These are phyloP conservation scores for Columba livia DNA, from an alignment of 2,113 vertebrate genomes.

Conservation along the genomic window DNA sequence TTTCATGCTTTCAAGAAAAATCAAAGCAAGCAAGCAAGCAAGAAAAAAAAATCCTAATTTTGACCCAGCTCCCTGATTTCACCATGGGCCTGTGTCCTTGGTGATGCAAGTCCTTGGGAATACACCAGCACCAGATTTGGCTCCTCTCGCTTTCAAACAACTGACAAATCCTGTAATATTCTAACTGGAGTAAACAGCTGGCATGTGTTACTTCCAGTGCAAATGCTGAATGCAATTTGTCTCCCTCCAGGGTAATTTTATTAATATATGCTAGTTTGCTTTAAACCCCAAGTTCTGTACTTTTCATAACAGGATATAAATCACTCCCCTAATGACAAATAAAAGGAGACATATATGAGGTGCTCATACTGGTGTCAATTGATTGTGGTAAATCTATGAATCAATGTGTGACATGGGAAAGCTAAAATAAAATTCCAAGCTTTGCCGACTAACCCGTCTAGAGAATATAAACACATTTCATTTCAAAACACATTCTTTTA, in stretches of 20 bases:
- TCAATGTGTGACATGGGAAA: conserved; percentile 47
- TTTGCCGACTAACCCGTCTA: not conserved
- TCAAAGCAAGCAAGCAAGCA: conserved; percentile 6
- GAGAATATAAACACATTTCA: not conserved
- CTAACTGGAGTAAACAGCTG: conserved; percentile 19
- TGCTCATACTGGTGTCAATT: conserved; percentile 76
- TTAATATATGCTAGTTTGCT: conserved; percentile 16
- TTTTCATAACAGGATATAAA: conserved; percentile 64
- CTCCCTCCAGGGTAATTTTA: conserved; percentile 16
- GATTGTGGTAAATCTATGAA: conserved; percentile 60
- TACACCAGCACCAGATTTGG: not conserved
- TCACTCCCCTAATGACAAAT: conserved; percentile 48
- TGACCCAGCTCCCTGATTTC: not conserved
- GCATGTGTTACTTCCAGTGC: not conserved
- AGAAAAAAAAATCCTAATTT: not conserved
- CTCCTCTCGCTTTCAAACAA: not conserved
- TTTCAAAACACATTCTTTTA: conserved; percentile 31
- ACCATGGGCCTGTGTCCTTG: not conserved
- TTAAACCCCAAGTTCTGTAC: not conserved
- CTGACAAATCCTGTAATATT: not conserved
- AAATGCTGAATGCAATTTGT: not conserved
- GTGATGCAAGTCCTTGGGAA: not conserved
- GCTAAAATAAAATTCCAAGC: not conserved
- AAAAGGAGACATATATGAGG: conserved; percentile 26
- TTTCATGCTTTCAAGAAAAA: not conserved